phyloP scores from a whole-genome alignment of 2,113 vertebrate genomes.

The Gallinago paraguaiae region DNA sequence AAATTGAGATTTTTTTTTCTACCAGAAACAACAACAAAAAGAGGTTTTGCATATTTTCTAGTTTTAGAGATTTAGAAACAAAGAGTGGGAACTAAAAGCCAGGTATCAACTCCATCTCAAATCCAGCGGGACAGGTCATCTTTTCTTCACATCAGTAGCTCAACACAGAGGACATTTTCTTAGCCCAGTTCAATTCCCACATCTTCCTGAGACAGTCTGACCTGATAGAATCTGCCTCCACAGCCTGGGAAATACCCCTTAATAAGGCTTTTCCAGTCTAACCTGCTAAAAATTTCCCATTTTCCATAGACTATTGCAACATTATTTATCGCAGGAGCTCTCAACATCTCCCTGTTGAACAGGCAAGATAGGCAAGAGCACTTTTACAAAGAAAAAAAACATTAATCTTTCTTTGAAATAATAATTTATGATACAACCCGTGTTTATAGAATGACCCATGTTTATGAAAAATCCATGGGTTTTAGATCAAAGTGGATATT shows the following conservation, averaged over 20 bases:
- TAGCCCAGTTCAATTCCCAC: background rate
- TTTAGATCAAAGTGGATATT: background rate
- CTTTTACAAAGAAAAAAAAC: background rate
- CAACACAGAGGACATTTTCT: background rate
- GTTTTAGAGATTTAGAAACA: background rate
- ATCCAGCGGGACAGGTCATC: background rate
- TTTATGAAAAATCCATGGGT: background rate
- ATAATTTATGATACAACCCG: background rate
- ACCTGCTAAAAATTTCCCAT: rapidly evolving
- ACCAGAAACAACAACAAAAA: background rate
- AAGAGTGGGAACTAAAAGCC: background rate
- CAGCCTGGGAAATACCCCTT: background rate
- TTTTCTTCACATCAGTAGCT: background rate
- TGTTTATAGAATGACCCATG: background rate
- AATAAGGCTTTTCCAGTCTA: background rate
- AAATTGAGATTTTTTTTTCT: background rate
- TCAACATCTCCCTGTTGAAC: background rate
- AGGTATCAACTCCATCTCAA: background rate
- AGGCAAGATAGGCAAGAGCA: background rate
- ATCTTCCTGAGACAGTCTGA: background rate
- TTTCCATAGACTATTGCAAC: background rate
- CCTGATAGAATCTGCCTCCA: background rate
- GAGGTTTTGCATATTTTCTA: background rate
- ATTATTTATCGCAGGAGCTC: background rate
- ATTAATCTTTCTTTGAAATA: background rate